Percentiles rank a stretch among this genome's conserved stretches.
phyloP scores from a whole-genome alignment of 2,888 invertebrate species.

The Dicyrtoma fusca region DNA sequence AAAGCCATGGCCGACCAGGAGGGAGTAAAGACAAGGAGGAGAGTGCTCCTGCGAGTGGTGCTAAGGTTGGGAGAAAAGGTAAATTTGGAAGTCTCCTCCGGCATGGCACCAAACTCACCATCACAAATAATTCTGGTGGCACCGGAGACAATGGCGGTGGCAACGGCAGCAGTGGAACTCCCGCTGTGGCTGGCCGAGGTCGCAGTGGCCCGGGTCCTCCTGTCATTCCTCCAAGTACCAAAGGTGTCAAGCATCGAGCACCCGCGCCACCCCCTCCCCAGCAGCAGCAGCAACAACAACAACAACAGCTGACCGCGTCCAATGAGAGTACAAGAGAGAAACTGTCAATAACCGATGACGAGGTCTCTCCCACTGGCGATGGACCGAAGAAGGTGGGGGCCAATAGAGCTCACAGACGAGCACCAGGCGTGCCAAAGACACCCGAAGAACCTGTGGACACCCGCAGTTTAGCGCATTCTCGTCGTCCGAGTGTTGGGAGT shows the following conservation, averaged over 20 bases:
- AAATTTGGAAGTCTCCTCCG: constrained; percentile 31
- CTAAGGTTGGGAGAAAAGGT: constrained; percentile 21
- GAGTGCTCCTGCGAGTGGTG: constrained; percentile 7
- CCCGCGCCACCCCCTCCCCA: constrained; percentile 39
- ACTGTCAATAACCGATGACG: constrained; percentile 1
- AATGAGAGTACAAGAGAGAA: constrained; percentile 1
- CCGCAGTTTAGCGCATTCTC: no score
- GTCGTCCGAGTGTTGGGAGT: constrained; percentile 14
- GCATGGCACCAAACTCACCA: constrained; percentile 17
- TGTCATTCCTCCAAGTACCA: background rate
- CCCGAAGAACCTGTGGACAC: no score
- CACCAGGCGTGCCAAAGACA: constrained; percentile 3
- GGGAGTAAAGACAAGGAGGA: constrained; percentile 7
- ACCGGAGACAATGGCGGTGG: constrained; percentile 2
- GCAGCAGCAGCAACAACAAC: background rate
- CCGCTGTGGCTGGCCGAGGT: no score
- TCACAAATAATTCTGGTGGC: background rate
- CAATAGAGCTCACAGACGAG: constrained; percentile 22
- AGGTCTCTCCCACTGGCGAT: background rate
- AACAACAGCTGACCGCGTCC: background rate
- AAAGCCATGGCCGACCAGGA: background rate
- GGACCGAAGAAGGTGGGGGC: background rate
- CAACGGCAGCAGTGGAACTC: background rate
- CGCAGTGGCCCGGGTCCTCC: no score
- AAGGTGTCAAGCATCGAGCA: constrained; percentile 35